A percentile compares a stretch with the other conserved stretches of the same genome.
Conservation (phyloP, 2,113 vertebrate genomes). For the Bos taurus region ARS-UCD2.0 NC_037329.1:56491001-56491500, state of each 20-base stretch:
- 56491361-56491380: conserved; percentile 15
- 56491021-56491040: background rate
- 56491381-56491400: conserved; percentile 29
- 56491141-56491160: background rate
- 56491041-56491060: background rate
- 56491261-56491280: conserved; percentile 51
- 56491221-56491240: conserved; percentile 37
- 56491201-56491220: background rate
- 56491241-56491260: background rate
- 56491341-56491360: conserved; percentile 43
- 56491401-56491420: conserved; percentile 33
- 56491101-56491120: background rate
- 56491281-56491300: conserved; percentile 31
- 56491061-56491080: background rate
- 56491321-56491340: conserved; percentile 3
- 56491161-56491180: background rate
- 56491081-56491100: background rate
- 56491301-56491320: conserved; percentile 11
- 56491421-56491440: conserved; percentile 1
- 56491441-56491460: background rate
- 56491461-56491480: background rate
- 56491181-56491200: background rate
- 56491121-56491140: background rate
- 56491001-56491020: background rate
- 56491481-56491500: conserved; percentile 7